Evolutionary conservation across 2,797 vertebrate species (phyloP), one percentile per base, ranked within the genome.

Genomic region (Macropodus opercularis): DNA sequence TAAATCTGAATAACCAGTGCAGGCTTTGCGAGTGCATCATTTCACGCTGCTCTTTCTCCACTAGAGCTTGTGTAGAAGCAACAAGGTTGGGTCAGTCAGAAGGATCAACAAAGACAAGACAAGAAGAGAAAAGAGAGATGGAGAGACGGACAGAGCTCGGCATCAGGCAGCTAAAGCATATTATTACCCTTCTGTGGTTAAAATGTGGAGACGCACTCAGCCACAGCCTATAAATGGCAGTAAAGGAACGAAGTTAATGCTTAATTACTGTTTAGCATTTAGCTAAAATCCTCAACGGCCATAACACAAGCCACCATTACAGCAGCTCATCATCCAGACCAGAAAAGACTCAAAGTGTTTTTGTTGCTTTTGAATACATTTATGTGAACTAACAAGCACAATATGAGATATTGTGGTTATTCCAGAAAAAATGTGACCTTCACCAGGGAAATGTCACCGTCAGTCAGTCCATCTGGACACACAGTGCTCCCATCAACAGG

Each of bases 381-480:
- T 8, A 18, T 32, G 35, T 3, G 15, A 3, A 19, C 46, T 43
- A 2, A 19, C 51, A 34, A 3, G 34, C 17, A 42, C 47, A 52
- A 3, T 8, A 3, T 34, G 5, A 60, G 36, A 17, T 68, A 19
- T 6, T 44, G 3, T 9, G 14, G 27, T 47, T 67, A 27, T 27
- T 58, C 22, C 19, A 27, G 5, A 23, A 47, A 14, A 24, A 41
- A 17, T 21, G 6, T 49, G 48, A 27, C 29, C 24, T 8, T 44
- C 43, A 13, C 53, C 48, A 29, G 56, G 8, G 42, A 55, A 71
- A 55, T 31, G 59, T 69, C 57, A 52, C 57, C 53, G 48, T 59
- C 39, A 42, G 55, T 59, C 40, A 5, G 63, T 76, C 77, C 82
- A 84, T 69, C 79, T 81, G 76, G 65, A 56, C 54, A 22, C n/a